These are phyloP conservation scores for Echeneis naucrates DNA, from an alignment of 2,797 vertebrate species.

Conservation along the genomic window DNA sequence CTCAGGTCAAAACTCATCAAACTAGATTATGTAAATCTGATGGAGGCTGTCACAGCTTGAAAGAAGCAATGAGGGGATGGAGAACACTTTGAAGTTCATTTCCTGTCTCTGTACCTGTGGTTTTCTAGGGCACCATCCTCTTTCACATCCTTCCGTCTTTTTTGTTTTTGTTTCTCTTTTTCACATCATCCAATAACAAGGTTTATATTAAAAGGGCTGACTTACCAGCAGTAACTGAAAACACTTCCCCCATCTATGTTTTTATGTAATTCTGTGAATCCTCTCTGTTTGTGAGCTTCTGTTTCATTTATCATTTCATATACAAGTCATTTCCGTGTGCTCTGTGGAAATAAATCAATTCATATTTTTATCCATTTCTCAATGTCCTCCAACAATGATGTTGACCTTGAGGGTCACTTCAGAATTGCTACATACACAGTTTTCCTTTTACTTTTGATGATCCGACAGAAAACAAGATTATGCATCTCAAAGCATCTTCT, in stretches of 20 bases:
- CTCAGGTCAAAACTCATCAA: constrained; percentile 17
- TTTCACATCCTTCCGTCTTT: constrained; percentile 11
- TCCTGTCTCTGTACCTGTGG: constrained; percentile 45
- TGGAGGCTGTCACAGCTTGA: constrained; percentile 27
- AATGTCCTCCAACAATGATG: constrained; percentile 1
- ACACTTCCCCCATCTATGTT: background rate
- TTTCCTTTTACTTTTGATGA: constrained; percentile 70
- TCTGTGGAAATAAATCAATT: constrained; percentile 30
- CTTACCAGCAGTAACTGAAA: background rate
- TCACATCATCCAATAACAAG: background rate
- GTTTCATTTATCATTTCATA: constrained; percentile 34
- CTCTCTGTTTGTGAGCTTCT: background rate
- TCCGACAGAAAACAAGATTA: constrained; percentile 50
- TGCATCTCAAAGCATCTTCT: constrained; percentile 56
- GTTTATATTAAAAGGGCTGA: background rate
- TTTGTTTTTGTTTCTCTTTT: constrained; percentile 6
- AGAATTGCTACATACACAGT: constrained; percentile 46
- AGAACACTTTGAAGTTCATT: constrained; percentile 39
- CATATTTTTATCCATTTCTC: constrained; percentile 20
- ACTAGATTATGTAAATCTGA: constrained; percentile 38
- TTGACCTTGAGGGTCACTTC: constrained; percentile 40
- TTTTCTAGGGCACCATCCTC: constrained; percentile 9
- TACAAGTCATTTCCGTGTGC: constrained; percentile 39
- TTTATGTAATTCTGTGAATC: background rate
- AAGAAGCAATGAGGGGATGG: background rate